Evolutionary conservation across 2,797 vertebrate genomes (phyloP).

Genomic region (Halcyon leucocephala): DNA sequence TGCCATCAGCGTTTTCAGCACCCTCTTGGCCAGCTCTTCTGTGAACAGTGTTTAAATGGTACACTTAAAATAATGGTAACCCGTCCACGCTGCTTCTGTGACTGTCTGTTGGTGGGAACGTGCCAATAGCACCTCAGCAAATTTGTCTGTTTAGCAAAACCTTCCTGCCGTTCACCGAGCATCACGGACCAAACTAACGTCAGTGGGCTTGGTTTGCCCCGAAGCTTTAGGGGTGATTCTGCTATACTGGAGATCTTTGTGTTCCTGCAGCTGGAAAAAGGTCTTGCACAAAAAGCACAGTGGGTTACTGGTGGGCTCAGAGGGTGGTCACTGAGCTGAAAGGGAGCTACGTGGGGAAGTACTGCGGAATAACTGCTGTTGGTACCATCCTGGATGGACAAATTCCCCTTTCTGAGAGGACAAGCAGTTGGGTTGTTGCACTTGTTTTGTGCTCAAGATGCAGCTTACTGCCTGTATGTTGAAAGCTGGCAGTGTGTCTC

Average conservation of each 20-base stretch:
- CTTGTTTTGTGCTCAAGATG: background rate
- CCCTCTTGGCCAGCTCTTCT: constrained; percentile 48
- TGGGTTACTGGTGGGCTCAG: background rate
- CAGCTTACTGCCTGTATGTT: background rate
- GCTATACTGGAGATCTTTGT: background rate
- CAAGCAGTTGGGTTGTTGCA: background rate
- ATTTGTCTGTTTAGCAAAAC: background rate
- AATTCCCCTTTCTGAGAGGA: background rate
- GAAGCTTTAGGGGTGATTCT: background rate
- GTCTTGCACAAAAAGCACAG: background rate
- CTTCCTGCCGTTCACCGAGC: background rate
- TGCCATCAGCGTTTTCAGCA: constrained; percentile 32
- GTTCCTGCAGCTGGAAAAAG: background rate
- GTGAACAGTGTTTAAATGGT: background rate
- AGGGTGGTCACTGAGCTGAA: background rate
- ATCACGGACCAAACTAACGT: fast-evolving
- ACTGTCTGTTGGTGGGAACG: background rate
- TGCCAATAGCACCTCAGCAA: background rate
- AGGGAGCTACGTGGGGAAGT: fast-evolving
- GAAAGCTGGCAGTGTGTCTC: background rate
- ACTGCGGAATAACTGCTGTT: background rate
- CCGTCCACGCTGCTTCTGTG: background rate
- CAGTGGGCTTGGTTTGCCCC: background rate
- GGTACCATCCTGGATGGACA: background rate
- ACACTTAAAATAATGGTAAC: background rate